Evolutionary conservation across 2,888 invertebrate genomes (phyloP).

Genomic region (Plebejus argus): DNA sequence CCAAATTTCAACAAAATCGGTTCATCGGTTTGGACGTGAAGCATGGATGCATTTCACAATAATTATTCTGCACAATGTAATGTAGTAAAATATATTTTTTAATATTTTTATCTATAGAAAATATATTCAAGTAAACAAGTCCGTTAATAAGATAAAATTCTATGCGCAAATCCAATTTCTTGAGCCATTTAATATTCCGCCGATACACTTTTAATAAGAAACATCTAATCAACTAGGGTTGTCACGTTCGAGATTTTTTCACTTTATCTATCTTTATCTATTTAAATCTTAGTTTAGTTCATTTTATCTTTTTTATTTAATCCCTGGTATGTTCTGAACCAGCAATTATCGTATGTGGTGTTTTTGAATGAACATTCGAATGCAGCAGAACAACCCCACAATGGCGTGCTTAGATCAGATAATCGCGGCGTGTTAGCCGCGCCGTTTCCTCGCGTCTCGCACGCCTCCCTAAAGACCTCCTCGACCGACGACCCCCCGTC

Average conservation of each 20-base stretch:
- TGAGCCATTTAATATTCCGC: neutral
- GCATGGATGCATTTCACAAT: too few relatives aligned
- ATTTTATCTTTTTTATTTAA: neutral
- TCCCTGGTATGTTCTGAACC: neutral
- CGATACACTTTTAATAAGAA: slow-evolving; percentile 6
- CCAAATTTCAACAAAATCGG: too few relatives aligned
- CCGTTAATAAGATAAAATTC: neutral
- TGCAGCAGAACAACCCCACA: slow-evolving; percentile 41
- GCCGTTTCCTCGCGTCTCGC: slow-evolving; percentile 55
- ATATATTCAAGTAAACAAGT: neutral
- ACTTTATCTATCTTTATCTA: too few relatives aligned
- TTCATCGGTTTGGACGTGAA: too few relatives aligned
- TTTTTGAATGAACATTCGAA: slow-evolving; percentile 16
- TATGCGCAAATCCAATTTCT: slow-evolving; percentile 4
- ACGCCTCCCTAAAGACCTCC: slow-evolving; percentile 58
- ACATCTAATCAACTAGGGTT: slow-evolving; percentile 12
- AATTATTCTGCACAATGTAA: neutral
- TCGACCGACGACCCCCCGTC: slow-evolving; percentile 55
- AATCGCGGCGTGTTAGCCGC: slow-evolving; percentile 59
- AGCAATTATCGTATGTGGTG: neutral
- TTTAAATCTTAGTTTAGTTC: too few relatives aligned
- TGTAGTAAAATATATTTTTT: too few relatives aligned
- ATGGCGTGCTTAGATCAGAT: slow-evolving; percentile 49
- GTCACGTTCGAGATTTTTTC: neutral
- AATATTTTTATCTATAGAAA: neutral